Base-by-base conservation (phyloP, 1,140 invertebrate species). In the Akabosia matsudoensis region DNA sequence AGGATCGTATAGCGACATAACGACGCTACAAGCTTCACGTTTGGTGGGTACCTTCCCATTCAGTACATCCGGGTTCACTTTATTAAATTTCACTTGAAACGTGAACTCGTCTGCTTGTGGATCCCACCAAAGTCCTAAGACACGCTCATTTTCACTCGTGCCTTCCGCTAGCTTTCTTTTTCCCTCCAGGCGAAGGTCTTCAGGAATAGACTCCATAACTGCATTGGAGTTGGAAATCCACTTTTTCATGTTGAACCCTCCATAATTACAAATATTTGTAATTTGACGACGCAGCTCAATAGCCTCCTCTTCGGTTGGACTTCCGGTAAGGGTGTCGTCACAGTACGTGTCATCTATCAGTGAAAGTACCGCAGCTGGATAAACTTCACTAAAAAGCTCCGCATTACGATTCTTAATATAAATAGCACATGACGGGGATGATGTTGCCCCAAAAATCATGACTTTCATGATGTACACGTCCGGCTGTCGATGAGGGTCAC, bases 391-490 rank as follows among this genome's bases (percentile, higher is more conserved):
- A 24, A 72, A 45, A 14, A 37, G 2, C 34, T 33, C 24, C 1
- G 70, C 70, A 22, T 72, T 72, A 7, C n/a, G 34, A 28, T 72
- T 45, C 24, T 72, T 72, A 2, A 72, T 28, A 45, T 45, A 72
- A 2, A 22, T 18, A 22, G 70, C 70, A 13, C 31, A 72, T 2
- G 16, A 45, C 7, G 77, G 74, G 1, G 75, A 76, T 24, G 16
- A 79, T 31, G 73, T 45, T n/a, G 61, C 24, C 3, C 78, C 78
- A 28, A 78, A 78, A 13, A 76, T 76, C 33, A 73, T 75, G n/a
- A 76, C 75, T 18, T 54, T n/a, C 78, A 79, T 73, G 22, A 73
- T 31, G 56, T 73, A 79, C 1, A 52, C 34, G 34, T 13, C n/a
- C 7, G 51, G 67, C 13, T 67, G 26, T n/a, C 31, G 13, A n/a